Evolutionary conservation across 2,888 invertebrate species (phyloP), one percentile per base, ranked within the genome.

Genomic region (Drosophila rubida): DNA sequence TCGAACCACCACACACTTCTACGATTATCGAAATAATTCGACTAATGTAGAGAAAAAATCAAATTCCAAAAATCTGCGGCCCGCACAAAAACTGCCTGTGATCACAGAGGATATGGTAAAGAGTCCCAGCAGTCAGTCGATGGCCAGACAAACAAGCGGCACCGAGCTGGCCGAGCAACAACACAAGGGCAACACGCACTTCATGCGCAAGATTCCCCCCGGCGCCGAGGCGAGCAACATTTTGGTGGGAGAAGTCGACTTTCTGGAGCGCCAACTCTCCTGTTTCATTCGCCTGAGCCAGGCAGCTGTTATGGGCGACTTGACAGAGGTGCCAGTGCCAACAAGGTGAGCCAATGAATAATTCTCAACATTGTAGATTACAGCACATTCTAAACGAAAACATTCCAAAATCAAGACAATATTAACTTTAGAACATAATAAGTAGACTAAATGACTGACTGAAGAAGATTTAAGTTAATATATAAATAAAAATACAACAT

Each of bases 151-250:
- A 90, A 95, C 95, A 70, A 97, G 97, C 90, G 93, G 95, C 22
- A 92, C 91, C 42, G 93, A 93, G 68, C 63, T 85, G 16, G 92
- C 90, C 61, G 93, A 93, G 67, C 90, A 94, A 39, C 94, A 95
- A 79, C 95, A 95, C 88, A 94, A 97, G 93, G 95, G 95, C 72
- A 98, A 98, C 90, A 95, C 96, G 59, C 94, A 98, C 80, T 98
- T 98, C 89, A 97, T 98, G 97, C 94, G 97, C 69, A 99, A 99
- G 93, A 97, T 99, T 91, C 99, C 99, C 11, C 95, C 95, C 0
- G 99, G 98, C 13, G 97, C 99, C 1, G 99, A 99, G 92, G 98
- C 99, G 1, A 97, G 98, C 66, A 99, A 99, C 91, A 99, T 99
- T 80, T 93, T 99, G 60, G 98, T 99, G 0, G 99, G 99, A 19